Base-by-base conservation (phyloP, 2,888 invertebrate species). In the Luffia ferchaultella region DNA sequence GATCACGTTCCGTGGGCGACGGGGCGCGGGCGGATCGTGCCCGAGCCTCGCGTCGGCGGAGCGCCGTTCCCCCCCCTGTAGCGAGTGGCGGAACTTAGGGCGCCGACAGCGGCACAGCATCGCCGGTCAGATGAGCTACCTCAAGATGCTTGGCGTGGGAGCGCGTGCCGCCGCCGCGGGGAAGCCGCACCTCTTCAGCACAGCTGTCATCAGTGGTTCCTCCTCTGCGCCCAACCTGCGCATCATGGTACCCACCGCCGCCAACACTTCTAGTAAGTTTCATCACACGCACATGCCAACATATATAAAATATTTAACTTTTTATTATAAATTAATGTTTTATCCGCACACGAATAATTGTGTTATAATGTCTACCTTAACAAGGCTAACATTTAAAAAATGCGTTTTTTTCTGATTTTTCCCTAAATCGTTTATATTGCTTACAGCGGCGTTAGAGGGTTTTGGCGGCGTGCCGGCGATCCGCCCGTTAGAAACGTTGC, bases 381-480 rank as follows among this genome's bases (percentile, higher is more conserved):
- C n/a, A n/a, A n/a, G n/a, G n/a, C n/a, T n/a, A n/a, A n/a, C n/a
- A n/a, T n/a, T n/a, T n/a, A n/a, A n/a, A n/a, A n/a, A n/a, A n/a
- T n/a, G n/a, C n/a, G n/a, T n/a, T n/a, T n/a, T n/a, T n/a, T n/a
- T n/a, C n/a, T n/a, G n/a, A n/a, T n/a, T n/a, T n/a, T n/a, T n/a
- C n/a, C n/a, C n/a, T n/a, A n/a, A n/a, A n/a, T n/a, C n/a, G n/a
- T n/a, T n/a, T n/a, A n/a, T n/a, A n/a, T n/a, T n/a, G n/a, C n/a
- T n/a, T n/a, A n/a, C 30, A 76, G 74, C 85, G 85, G 93, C 91
- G 50, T 87, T 93, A 68, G 93, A 93, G 76, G 94, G 93, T 30
- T 93, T 93, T 74, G 94, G 93, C 54, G 94, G 95, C 52, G 97
- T 97, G 57, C 98, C 98, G 19, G 93, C 97, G 1, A 95, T 99